Evolutionary conservation across 2,888 invertebrate genomes (phyloP).

Genomic region (Heliconius ethilla): DNA sequence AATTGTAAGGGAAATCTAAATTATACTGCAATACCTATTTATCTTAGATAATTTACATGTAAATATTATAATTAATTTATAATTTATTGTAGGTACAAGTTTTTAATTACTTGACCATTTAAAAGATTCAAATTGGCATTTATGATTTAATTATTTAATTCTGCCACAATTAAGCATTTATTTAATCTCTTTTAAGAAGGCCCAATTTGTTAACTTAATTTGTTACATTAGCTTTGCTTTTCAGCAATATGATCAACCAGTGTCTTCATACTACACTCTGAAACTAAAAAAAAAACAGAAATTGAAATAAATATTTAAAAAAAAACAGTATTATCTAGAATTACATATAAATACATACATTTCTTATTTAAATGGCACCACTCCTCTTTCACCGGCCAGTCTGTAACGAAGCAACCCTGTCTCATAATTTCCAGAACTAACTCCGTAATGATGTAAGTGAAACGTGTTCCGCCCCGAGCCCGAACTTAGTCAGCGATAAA

Average conservation of each 20-base stretch:
- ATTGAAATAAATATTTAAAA: neutral
- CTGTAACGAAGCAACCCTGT: conserved; percentile 34
- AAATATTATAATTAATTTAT: conserved; percentile 14
- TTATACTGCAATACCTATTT: conserved; percentile 17
- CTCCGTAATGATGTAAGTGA: conserved; percentile 32
- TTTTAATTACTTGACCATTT: neutral
- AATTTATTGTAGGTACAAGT: neutral
- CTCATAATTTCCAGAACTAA: conserved; percentile 34
- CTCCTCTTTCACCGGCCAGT: conserved; percentile 12
- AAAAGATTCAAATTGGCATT: neutral
- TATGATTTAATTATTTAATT: neutral
- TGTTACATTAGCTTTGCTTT: too few relatives aligned
- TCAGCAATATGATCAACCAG: neutral
- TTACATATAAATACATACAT: neutral
- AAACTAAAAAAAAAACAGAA: too few relatives aligned
- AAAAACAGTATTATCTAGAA: neutral
- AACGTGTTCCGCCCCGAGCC: conserved; percentile 36
- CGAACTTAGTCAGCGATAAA: conserved; percentile 36
- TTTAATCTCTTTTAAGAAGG: neutral
- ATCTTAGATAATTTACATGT: conserved; percentile 2
- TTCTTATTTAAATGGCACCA: neutral
- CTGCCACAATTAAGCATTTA: neutral
- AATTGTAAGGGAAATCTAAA: conserved; percentile 21
- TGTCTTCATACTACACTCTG: too few relatives aligned
- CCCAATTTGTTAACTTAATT: too few relatives aligned